A percentile compares a stretch with the other conserved stretches of the same genome.
phyloP scores from a whole-genome alignment of 2,888 invertebrate genomes.

The Rhagophthalmus giganteus region DNA sequence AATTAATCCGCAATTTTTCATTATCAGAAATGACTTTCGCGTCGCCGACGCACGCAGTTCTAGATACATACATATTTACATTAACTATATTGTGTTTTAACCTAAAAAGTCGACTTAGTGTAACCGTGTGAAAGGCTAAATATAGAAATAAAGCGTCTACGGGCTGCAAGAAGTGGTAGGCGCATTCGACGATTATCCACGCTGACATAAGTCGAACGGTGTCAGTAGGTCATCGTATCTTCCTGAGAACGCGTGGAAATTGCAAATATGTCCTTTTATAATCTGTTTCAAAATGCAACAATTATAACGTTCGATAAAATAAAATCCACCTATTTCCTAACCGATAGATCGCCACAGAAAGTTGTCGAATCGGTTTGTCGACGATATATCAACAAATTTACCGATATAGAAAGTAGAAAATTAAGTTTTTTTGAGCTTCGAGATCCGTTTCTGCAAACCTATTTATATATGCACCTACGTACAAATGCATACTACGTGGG shows the following conservation, averaged over 20 bases:
- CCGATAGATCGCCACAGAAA: not conserved
- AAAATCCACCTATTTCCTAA: not conserved
- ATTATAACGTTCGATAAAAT: too few relatives aligned
- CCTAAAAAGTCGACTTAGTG: slow-evolving; percentile 26
- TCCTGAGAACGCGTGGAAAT: slow-evolving; percentile 25
- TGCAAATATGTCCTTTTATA: slow-evolving; percentile 10
- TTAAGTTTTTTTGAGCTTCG: slow-evolving; percentile 8
- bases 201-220: slow-evolving; percentile 32
- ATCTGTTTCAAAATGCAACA: too few relatives aligned
- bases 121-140: slow-evolving; percentile 31
- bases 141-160: slow-evolving; percentile 24
- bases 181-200: slow-evolving; percentile 23
- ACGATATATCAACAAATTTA: slow-evolving; percentile 4
- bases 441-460: slow-evolving; percentile 16
- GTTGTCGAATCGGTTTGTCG: not conserved
- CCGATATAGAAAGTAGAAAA: slow-evolving; percentile 23
- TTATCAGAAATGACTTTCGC: slow-evolving; percentile 2
- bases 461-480: too few relatives aligned
- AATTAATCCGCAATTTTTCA: not conserved
- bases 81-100: slow-evolving; percentile 18
- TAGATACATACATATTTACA: slow-evolving; percentile 9
- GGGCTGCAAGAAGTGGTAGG: slow-evolving; percentile 17
- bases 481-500: slow-evolving; percentile 16
- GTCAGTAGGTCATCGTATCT: slow-evolving; percentile 27
- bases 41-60: not conserved